Percentiles rank a stretch among this genome's conserved stretches.
Conservation (phyloP, 2,113 vertebrate genomes). For the Chaetodon trifascialis region DNA sequence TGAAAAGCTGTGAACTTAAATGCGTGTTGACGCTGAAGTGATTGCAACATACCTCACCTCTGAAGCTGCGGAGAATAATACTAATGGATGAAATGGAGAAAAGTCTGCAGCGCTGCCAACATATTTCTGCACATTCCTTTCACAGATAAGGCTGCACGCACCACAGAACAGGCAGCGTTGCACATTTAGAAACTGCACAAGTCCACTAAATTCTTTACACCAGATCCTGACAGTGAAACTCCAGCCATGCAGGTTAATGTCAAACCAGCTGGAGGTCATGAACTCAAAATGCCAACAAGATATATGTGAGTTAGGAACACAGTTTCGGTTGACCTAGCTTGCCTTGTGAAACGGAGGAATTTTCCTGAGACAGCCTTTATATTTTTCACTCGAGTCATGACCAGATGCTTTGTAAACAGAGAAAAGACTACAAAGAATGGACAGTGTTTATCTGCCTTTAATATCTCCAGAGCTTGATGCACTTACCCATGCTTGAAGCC, state of each 20-base stretch:
- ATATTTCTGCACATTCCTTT: slow-evolving; percentile 29
- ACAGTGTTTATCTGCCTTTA: not conserved
- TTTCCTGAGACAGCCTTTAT: not conserved
- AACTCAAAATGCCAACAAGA: not conserved
- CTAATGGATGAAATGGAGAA: not conserved
- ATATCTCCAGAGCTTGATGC: not conserved
- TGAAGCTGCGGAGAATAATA: fast-evolving
- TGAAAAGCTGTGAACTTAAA: not conserved
- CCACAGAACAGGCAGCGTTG: not conserved
- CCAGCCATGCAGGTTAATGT: slow-evolving; percentile 1
- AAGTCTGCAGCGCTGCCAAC: not conserved
- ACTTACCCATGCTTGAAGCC: not conserved
- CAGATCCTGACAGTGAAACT: not conserved
- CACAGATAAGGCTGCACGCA: not conserved
- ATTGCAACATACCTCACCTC: not conserved
- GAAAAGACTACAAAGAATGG: not conserved
- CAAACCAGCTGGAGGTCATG: slow-evolving; percentile 2
- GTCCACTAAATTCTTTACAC: not conserved
- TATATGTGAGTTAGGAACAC: not conserved
- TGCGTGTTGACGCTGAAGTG: not conserved
- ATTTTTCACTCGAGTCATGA: not conserved
- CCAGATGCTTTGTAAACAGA: not conserved
- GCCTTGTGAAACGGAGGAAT: not conserved
- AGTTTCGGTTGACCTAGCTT: not conserved
- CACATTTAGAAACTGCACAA: not conserved